phyloP scores from a whole-genome alignment of 2,113 vertebrate species.

The Hylia prasina region DNA sequence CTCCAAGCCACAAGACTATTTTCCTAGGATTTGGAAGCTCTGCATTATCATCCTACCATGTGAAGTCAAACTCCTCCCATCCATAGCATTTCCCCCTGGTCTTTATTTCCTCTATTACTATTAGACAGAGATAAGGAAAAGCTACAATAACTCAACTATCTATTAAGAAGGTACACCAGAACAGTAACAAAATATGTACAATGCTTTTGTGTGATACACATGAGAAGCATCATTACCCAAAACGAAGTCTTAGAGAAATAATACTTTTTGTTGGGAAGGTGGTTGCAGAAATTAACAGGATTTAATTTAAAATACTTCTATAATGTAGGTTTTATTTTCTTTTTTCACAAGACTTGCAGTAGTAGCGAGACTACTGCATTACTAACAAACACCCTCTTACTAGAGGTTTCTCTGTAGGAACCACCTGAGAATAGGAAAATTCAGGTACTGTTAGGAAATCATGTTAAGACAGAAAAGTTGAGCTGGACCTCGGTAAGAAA shows the following conservation, averaged over 20 bases:
- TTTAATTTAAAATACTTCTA: background rate
- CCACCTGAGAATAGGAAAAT: background rate
- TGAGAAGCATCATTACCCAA: background rate
- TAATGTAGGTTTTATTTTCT: background rate
- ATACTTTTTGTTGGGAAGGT: background rate
- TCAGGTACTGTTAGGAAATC: background rate
- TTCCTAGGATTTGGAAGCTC: background rate
- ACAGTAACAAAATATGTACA: background rate
- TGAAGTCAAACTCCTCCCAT: background rate
- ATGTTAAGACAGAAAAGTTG: background rate
- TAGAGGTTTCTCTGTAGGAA: background rate
- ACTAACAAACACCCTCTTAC: background rate
- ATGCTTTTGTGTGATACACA: background rate
- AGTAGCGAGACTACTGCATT: background rate
- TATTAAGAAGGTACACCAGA: background rate
- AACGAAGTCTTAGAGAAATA: background rate
- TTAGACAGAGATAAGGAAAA: background rate
- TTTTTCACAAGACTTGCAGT: background rate
- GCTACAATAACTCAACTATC: background rate
- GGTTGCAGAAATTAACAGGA: background rate
- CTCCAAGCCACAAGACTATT: background rate
- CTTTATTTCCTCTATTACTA: background rate
- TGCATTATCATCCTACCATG: background rate
- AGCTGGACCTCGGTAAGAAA: background rate
- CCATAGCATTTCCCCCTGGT: background rate